Percentiles rank a stretch among this genome's conserved stretches.
phyloP scores from a whole-genome alignment of 2,888 invertebrate genomes.

The Camptogramma bilineatum region DNA sequence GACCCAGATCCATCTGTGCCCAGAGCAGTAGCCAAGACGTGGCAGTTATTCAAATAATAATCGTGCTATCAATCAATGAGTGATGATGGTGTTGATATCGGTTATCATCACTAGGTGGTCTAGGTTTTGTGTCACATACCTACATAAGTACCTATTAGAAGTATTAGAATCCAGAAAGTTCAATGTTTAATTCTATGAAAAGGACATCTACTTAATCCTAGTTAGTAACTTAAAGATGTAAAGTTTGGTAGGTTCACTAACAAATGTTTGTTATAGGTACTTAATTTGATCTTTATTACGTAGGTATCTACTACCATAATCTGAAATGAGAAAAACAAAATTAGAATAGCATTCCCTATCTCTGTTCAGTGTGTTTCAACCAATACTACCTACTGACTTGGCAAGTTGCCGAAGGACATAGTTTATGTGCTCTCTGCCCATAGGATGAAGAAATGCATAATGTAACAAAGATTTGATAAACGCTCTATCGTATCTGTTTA shows the following conservation, averaged over 20 bases:
- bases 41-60: no score
- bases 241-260: neutral
- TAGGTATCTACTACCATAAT: neutral
- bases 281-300: neutral
- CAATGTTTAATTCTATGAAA: no score
- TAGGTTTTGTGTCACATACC: no score
- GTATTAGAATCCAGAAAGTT: no score
- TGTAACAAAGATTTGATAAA: slow-evolving; percentile 19
- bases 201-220: no score
- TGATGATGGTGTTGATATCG: no score
- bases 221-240: no score
- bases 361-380: slow-evolving; percentile 13
- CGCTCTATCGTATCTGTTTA: slow-evolving; percentile 1
- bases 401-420: slow-evolving; percentile 41
- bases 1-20: no score
- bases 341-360: slow-evolving; percentile 11
- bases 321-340: slow-evolving; percentile 17
- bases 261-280: neutral
- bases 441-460: slow-evolving; percentile 28
- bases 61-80: no score
- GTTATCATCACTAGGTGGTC: no score
- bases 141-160: no score
- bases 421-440: slow-evolving; percentile 35
- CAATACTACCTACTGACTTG: slow-evolving; percentile 38
- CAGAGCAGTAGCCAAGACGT: no score